phyloP scores from a whole-genome alignment of 2,113 vertebrate species.

The Mesitornis unicolor region DNA sequence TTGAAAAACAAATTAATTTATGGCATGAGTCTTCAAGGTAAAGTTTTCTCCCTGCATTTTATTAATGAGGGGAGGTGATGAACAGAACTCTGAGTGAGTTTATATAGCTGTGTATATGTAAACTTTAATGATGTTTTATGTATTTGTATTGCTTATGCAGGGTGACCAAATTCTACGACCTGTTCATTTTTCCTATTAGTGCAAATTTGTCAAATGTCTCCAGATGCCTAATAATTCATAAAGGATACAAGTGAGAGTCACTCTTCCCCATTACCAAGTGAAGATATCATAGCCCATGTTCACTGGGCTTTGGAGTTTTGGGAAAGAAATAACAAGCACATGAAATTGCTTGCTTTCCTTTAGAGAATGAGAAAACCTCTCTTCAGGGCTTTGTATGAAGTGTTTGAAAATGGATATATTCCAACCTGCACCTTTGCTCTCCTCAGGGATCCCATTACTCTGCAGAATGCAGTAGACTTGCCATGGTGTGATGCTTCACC shows the following conservation, averaged over 20 bases:
- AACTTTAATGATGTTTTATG: background rate
- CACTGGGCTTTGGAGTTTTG: background rate
- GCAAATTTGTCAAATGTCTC: background rate
- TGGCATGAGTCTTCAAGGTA: background rate
- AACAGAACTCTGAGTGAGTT: background rate
- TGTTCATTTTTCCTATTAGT: background rate
- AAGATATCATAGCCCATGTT: background rate
- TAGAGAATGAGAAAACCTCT: background rate
- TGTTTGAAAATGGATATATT: background rate
- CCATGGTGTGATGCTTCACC: background rate
- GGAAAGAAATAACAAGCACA: background rate
- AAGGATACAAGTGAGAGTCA: background rate
- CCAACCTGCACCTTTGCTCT: background rate
- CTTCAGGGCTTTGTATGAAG: background rate
- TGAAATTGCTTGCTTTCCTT: background rate
- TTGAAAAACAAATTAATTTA: background rate
- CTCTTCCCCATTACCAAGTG: background rate
- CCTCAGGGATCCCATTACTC: background rate
- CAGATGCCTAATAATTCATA: background rate
- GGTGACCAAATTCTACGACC: background rate
- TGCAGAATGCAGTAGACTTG: background rate
- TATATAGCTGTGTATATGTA: background rate
- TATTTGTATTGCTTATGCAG: background rate
- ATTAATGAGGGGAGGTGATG: background rate
- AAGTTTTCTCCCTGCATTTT: background rate